Evolutionary conservation across 2,797 vertebrate genomes (phyloP), one percentile per base, ranked within the genome.

Genomic region (Acanthurus lineatus): DNA sequence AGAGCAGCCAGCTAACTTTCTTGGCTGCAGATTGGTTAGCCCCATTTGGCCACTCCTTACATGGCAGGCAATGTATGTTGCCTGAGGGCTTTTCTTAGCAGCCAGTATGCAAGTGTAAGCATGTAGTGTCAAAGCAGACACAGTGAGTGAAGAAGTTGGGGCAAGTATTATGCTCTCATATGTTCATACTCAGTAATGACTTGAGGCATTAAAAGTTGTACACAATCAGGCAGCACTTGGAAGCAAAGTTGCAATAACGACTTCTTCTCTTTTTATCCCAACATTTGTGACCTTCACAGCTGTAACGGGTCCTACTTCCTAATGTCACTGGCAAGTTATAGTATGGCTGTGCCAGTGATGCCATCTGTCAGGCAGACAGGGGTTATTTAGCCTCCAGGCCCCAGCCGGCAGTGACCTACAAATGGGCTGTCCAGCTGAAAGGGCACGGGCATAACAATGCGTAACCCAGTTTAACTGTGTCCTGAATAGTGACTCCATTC

Each of bases 51-150:
- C 83, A 63, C 81, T 89, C 91, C 92, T 86, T 91, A 94, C 75
- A 94, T 84, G 89, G 89, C 45, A 78, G 76, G 70, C 57, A 61
- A 70, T 40, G 56, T 57, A 48, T 71, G 73, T 68, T 3, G 11
- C 57, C 79, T 20, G 14, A 2, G 65, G 82, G 86, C 89, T 94
- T 93, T 93, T 93, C 86, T 93, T 93, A 93, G 91, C 85, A 74
- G 75, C 77, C 83, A 70, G 64, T 83, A 85, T 89, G 86, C 84
- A 85, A 87, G 87, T 82, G 84, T 90, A 88, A 91, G 86, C 83
- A 92, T 83, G 75, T 86, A 54, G 69, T 80, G 86, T 88, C 64
- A 67, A 60, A 75, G 70, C 83, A 32, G 3, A 32, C 28, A 32
- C 49, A 42, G 63, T 61, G 58, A 70, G 67, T 19, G 54, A 53